phyloP scores from a whole-genome alignment of 2,888 invertebrate genomes.

The Timema cristinae region DNA sequence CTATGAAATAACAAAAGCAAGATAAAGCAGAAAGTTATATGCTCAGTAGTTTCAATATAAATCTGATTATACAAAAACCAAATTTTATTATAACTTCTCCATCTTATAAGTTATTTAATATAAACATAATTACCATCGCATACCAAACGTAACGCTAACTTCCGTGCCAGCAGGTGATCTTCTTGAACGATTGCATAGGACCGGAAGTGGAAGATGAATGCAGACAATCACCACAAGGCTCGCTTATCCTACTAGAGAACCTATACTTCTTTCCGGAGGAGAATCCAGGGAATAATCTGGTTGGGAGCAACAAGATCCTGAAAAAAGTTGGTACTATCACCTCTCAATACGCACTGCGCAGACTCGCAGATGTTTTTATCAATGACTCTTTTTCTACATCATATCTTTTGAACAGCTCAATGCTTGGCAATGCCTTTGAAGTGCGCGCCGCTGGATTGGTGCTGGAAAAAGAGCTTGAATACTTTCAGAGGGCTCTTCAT shows the following conservation, averaged over 20 bases:
- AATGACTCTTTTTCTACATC: conserved; percentile 99
- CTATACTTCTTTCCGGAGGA: conserved; percentile 95
- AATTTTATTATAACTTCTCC: too few relatives aligned
- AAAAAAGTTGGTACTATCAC: conserved; percentile 75
- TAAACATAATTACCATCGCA: too few relatives aligned
- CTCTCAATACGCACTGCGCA: conserved; percentile 85
- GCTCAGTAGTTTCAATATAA: too few relatives aligned
- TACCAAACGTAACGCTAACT: too few relatives aligned
- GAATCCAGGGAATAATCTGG: conserved; percentile 89
- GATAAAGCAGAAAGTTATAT: too few relatives aligned
- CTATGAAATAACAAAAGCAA: too few relatives aligned
- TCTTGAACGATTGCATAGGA: conserved; percentile 90
- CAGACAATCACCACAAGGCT: conserved; percentile 71
- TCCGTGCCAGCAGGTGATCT: conserved; percentile 41
- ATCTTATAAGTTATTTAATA: too few relatives aligned
- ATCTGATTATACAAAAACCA: too few relatives aligned
- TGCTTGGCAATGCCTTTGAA: conserved; percentile 94
- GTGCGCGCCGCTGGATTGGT: conserved; percentile 92
- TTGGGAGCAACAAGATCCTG: conserved; percentile 89
- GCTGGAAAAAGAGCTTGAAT: conserved; percentile 92
- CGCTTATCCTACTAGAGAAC: conserved; percentile 92
- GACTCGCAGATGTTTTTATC: conserved; percentile 94
- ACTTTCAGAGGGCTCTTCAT: conserved; percentile 64
- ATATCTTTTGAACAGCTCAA: conserved; percentile 87
- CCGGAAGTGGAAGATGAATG: conserved; percentile 86